Evolutionary conservation across 2,113 vertebrate genomes (phyloP), one percentile per base, ranked within the genome.

Genomic region (Vulpes lagopus): DNA sequence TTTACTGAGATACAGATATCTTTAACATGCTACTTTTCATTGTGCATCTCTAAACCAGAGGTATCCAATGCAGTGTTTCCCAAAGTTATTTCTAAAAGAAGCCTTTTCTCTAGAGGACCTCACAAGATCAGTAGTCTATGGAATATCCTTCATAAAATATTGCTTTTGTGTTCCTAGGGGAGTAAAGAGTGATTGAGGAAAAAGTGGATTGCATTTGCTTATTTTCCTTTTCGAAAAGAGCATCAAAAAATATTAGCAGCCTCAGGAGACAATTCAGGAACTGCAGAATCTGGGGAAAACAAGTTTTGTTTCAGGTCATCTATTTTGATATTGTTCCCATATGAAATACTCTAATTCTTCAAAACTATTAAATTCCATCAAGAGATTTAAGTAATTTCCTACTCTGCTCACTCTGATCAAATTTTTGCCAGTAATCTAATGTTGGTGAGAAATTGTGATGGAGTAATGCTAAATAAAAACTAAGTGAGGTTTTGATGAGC

Each of bases 291-390:
- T 65, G 19, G 38, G 60, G 86, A 85, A 94, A 97, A 57, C 7
- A 65, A 78, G 73, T 71, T 94, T 81, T 25, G 60, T 96, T 97
- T 95, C 89, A 94, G 93, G 97, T 97, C 96, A 92, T 95, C 96
- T 96, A 92, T 97, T 98, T 95, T 92, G 79, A 92, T 87, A 87
- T 92, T 69, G 93, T 32, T 98, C 96, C 88, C 97, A 53, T 51
- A 80, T 84, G 91, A 95, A 92, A 94, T 90, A 84, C 64, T 95
- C 96, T 81, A 74, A 76, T 97, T 97, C 84, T 92, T 94, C 22
- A 71, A 91, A 87, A 92, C n/a, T 65, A 55, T 94, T 94, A 96
- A 87, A 53, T 81, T 87, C 43, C 11, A 88, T 90, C 65, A 94
- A 87, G 74, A 97, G 78, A 95, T 94, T 96, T 82, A 80, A 93